phyloP scores from a whole-genome alignment of 2,888 invertebrate species.

The Deilephila elpenor region DNA sequence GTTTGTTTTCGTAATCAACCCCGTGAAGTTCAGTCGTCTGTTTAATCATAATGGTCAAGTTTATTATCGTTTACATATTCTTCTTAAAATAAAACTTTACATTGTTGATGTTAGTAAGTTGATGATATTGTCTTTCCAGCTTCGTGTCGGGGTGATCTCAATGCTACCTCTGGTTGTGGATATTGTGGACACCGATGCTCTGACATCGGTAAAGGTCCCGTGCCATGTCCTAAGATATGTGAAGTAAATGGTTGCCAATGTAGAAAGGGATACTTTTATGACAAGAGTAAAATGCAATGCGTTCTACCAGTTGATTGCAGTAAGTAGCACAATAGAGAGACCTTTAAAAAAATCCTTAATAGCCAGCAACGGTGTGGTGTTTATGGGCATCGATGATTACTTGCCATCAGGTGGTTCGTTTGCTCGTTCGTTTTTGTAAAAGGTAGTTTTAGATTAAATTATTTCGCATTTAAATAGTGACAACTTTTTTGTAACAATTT shows the following conservation, averaged over 20 bases:
- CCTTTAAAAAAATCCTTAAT: no score
- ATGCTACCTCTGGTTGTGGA: conserved; percentile 45
- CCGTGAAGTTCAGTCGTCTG: no score
- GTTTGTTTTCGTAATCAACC: no score
- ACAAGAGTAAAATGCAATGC: conserved; percentile 44
- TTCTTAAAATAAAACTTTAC: background rate
- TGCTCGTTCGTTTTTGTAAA: no score
- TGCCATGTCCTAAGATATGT: conserved; percentile 37
- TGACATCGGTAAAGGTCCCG: conserved; percentile 34
- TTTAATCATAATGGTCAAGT: no score
- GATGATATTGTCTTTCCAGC: conserved; percentile 27
- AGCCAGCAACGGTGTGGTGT: no score
- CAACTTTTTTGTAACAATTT: no score
- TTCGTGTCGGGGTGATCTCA: conserved; percentile 31
- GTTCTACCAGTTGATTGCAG: conserved; percentile 47
- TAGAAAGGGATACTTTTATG: conserved; percentile 42
- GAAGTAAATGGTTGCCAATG: conserved; percentile 47
- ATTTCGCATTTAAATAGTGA: no score
- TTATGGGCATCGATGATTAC: no score
- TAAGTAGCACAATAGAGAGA: conserved; percentile 36
- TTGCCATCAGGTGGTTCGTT: no score
- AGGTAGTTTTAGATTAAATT: no score
- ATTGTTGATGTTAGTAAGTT: background rate
- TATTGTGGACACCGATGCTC: conserved; percentile 46
- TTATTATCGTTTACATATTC: no score